Percentiles rank a stretch among this genome's conserved stretches.
phyloP scores from a whole-genome alignment of 2,113 vertebrate genomes.

The Leptobrachium ailaonicum region DNA sequence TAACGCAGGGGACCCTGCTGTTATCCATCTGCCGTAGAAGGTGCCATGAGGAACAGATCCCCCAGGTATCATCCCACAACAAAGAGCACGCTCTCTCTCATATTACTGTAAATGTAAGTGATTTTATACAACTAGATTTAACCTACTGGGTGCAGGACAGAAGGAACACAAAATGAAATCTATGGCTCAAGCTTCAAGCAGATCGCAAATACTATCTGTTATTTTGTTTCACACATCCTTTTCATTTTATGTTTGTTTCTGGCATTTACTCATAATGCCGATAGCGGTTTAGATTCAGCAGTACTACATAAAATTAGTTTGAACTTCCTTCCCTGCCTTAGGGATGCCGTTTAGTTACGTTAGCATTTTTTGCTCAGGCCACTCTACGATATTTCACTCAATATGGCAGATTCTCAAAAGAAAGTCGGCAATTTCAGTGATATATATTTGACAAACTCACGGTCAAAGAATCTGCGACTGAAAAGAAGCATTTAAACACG shows the following conservation, averaged over 20 bases:
- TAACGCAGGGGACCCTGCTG: slow-evolving; percentile 3
- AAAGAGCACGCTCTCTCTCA: neutral
- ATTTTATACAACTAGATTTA: neutral
- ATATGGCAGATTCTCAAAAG: neutral
- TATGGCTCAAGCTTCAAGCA: neutral
- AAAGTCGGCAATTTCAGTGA: neutral
- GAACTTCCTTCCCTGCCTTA: neutral
- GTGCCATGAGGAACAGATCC: neutral
- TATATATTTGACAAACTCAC: neutral
- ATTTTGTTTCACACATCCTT: neutral
- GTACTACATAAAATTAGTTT: neutral
- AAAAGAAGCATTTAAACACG: too few species aligned
- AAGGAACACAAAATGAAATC: neutral
- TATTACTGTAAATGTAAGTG: neutral
- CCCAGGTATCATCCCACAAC: neutral
- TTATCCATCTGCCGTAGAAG: slow-evolving; percentile 3
- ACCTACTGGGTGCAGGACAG: neutral
- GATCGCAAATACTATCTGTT: neutral
- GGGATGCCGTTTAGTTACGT: neutral
- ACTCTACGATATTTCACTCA: neutral
- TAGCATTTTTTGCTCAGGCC: neutral
- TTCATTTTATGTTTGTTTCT: neutral
- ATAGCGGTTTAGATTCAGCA: neutral
- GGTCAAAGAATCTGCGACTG: neutral
- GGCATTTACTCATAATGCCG: neutral